These are phyloP conservation scores for Mimas tiliae DNA, from an alignment of 2,888 invertebrate genomes.

Conservation along the genomic window DNA sequence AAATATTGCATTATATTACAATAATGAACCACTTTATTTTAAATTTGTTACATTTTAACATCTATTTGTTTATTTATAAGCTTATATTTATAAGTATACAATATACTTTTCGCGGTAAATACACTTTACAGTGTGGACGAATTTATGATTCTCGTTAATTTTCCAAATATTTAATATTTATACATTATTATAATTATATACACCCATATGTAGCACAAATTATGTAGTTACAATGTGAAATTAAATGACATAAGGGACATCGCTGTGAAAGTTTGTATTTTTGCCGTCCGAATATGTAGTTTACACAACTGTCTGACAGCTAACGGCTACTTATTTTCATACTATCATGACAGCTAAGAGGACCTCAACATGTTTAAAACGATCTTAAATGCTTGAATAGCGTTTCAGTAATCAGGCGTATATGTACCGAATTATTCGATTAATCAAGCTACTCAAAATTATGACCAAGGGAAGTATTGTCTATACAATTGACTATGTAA, in stretches of 20 bases:
- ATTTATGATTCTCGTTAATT: constrained; percentile 64
- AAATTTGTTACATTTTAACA: constrained; percentile 34
- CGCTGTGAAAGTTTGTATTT: background rate
- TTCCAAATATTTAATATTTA: constrained; percentile 30
- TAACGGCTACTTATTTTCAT: no score
- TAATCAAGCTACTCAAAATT: background rate
- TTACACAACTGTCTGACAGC: no score
- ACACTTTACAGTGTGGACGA: constrained; percentile 75
- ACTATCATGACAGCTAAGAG: no score
- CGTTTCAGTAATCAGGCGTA: background rate
- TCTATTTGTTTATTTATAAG: constrained; percentile 27
- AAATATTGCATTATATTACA: background rate
- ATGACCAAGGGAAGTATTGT: background rate
- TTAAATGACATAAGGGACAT: background rate
- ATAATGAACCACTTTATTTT: constrained; percentile 27
- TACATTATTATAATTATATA: constrained; percentile 27
- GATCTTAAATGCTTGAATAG: no score
- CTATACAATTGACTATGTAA: background rate
- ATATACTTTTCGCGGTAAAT: constrained; percentile 46
- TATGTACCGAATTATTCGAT: background rate
- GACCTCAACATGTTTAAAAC: no score
- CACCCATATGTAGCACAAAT: constrained; percentile 20
- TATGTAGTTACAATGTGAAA: background rate
- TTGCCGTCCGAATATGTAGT: no score
- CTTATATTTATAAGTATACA: constrained; percentile 27